Base-by-base conservation (phyloP, 2,797 vertebrate species). In the Phrynocephalus guinanensis region DNA sequence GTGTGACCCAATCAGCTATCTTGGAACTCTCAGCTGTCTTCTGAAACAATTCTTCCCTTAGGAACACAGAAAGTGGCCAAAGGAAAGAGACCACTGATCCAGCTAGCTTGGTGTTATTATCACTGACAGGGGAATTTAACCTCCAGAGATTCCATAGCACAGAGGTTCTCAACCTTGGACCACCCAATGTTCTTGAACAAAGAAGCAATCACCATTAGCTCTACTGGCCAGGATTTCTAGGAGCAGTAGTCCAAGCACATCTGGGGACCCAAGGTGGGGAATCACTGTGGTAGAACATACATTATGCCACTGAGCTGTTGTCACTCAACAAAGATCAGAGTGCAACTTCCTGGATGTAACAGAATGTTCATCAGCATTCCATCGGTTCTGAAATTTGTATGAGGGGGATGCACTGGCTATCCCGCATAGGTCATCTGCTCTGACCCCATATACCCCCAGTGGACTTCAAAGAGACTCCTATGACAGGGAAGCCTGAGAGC, bases 1-100 rank as follows among this genome's bases (percentile, higher is more conserved):
- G 82, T 91, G 52, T 94, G 83, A 86, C 92, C 87, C 71, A 89
- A 87, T 56, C 72, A 90, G 67, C 84, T 48, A 71, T 93, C 66
- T 4, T 9, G 8, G 78, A 72, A 52, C 48, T 48, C 86, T 82
- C 85, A 82, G 71, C 70, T 11, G 11, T 82, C 50, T 92, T 18
- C 48, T 84, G 80, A 75, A 60, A 75, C 60, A 11, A 60, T 16
- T 79, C 52, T 79, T 48, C n/a, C 16, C 60, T 63, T 63, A 79
- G n/a, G 77, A 20, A 0, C 50, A 60, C 56, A 9, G 15, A 28
- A 60, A 60, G 78, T 28, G 56, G 28, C 22, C 38, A 9, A 38
- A 11, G 3, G 75, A 48, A 7, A 44, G 22, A 48, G 18, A 56
- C n/a, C 16, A 33, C 52, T 79, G 6, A 30, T 60, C 15, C 28